Evolutionary conservation across 2,888 invertebrate genomes (phyloP).

Genomic region (Lapara coniferarum): DNA sequence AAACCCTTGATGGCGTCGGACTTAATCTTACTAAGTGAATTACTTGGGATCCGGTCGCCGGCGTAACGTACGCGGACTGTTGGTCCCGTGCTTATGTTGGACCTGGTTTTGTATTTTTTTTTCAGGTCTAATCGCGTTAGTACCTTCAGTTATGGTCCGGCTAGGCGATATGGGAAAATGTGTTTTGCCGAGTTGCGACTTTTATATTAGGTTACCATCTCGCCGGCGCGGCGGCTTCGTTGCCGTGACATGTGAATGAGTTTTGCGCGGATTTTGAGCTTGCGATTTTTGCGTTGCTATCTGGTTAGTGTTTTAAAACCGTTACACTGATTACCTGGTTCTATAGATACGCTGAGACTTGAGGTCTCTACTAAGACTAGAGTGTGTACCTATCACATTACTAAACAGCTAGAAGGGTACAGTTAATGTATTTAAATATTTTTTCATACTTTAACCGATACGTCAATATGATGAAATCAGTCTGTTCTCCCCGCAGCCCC

Average conservation of each 20-base stretch:
- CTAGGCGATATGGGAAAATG: constrained; percentile 6
- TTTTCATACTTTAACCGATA: constrained; percentile 24
- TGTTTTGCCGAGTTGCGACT: constrained; percentile 18
- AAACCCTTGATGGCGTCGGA: constrained; percentile 55
- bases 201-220: constrained; percentile 16
- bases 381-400: too few species aligned
- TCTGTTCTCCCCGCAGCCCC: constrained; percentile 42
- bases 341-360: too few species aligned
- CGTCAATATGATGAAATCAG: constrained; percentile 39
- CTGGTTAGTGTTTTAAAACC: not conserved
- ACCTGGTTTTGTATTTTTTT: constrained; percentile 27
- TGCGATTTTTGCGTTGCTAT: not conserved
- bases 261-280: not conserved
- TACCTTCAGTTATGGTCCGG: constrained; percentile 15
- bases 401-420: too few species aligned
- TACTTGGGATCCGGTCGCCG: constrained; percentile 43
- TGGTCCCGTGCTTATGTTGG: constrained; percentile 32
- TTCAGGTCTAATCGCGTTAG: constrained; percentile 9
- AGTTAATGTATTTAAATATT: not conserved
- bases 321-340: too few species aligned
- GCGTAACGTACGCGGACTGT: constrained; percentile 30
- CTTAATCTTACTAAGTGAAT: constrained; percentile 73
- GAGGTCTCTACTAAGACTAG: too few species aligned
- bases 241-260: not conserved
- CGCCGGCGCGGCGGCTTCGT: not conserved